Evolutionary conservation across 1,140 invertebrate species (phyloP).

Genomic region (Tribolium madens): DNA sequence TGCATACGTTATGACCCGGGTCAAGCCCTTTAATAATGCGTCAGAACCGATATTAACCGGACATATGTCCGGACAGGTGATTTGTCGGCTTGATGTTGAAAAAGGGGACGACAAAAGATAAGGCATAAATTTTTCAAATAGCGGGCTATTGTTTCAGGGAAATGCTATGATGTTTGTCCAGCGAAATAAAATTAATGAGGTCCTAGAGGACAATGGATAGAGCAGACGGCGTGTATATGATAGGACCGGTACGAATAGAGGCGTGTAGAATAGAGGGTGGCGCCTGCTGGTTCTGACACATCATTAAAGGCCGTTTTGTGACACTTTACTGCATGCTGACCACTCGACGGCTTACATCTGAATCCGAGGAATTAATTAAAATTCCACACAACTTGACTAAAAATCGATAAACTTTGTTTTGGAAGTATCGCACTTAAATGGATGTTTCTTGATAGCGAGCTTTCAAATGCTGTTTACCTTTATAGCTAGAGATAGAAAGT

Average conservation of each 20-base stretch:
- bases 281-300: constrained; percentile 42
- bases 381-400: neutral
- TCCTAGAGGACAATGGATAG: constrained; percentile 40
- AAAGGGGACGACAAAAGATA: neutral
- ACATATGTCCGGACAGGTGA: constrained; percentile 11
- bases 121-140: constrained; percentile 23
- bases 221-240: constrained; percentile 41
- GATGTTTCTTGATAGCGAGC: too few species aligned
- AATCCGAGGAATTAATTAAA: constrained; percentile 27
- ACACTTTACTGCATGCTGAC: constrained; percentile 41
- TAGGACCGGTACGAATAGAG: constrained; percentile 39
- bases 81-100: neutral
- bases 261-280: constrained; percentile 39
- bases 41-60: constrained; percentile 6
- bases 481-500: neutral
- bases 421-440: too few species aligned
- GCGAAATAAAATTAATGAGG: constrained; percentile 37
- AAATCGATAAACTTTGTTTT: too few species aligned
- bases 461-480: neutral
- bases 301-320: constrained; percentile 45
- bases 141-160: neutral
- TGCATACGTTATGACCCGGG: constrained; percentile 7
- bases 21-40: neutral
- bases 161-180: constrained; percentile 23
- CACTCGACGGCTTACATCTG: constrained; percentile 27